Evolutionary conservation across 2,888 invertebrate species (phyloP).

Genomic region (Sclerodermus sp.): DNA sequence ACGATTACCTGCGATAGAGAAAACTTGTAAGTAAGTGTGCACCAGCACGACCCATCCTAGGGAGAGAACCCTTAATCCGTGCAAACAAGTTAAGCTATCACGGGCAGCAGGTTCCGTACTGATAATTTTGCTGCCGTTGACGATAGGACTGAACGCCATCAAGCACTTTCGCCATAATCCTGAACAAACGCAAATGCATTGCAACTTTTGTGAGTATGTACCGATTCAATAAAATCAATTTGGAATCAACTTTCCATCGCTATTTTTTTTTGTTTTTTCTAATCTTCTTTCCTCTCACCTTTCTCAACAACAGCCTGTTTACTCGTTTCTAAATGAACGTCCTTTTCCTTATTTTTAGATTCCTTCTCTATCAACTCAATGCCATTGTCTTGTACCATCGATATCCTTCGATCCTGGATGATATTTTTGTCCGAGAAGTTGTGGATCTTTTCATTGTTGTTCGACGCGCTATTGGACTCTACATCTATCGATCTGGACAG

Average conservation of each 20-base stretch:
- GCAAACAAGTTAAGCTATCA: conserved; percentile 73
- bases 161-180: conserved; percentile 66
- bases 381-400: conserved; percentile 55
- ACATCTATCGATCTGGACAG: conserved; percentile 59
- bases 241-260: too few relatives aligned
- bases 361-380: conserved; percentile 53
- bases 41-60: conserved; percentile 84
- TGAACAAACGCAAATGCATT: conserved; percentile 55
- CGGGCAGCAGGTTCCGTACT: conserved; percentile 73
- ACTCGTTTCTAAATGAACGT: not conserved
- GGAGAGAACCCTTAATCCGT: conserved; percentile 77
- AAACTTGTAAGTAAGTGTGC: conserved; percentile 80
- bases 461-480: conserved; percentile 50
- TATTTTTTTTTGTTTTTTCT: too few relatives aligned
- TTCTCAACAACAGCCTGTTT: too few relatives aligned
- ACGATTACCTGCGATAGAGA: conserved; percentile 67
- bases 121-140: conserved; percentile 75
- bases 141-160: conserved; percentile 74
- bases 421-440: conserved; percentile 59
- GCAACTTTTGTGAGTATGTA: too few relatives aligned
- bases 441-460: conserved; percentile 58
- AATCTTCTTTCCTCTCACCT: too few relatives aligned
- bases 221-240: too few relatives aligned
- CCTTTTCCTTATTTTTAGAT: conserved; percentile 25
- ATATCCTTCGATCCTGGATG: conserved; percentile 35